Evolutionary conservation across 2,113 vertebrate genomes (phyloP).

Genomic region (Sebastes fasciatus): DNA sequence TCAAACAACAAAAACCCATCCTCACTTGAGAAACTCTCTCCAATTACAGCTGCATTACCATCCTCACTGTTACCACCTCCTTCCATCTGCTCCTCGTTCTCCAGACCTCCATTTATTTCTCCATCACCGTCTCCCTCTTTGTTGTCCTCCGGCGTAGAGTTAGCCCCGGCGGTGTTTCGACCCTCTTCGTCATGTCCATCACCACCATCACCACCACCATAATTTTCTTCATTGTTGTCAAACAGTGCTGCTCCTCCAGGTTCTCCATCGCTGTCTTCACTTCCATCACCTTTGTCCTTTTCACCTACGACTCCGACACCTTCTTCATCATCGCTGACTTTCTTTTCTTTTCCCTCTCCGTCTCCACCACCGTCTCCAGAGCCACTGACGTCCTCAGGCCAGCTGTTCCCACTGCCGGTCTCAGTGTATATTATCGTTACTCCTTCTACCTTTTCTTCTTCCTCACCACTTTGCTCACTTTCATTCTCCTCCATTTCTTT

Average conservation of each 20-base stretch:
- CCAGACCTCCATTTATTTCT: no score
- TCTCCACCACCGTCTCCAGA: conserved; percentile 47
- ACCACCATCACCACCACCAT: background rate
- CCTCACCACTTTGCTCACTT: conserved; percentile 13
- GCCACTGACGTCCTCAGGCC: conserved; percentile 48
- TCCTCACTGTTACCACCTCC: background rate
- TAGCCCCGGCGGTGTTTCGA: background rate
- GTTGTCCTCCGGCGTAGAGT: background rate
- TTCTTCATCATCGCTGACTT: background rate
- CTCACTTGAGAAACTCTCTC: conserved; percentile 6
- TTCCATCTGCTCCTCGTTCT: background rate
- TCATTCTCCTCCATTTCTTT: background rate
- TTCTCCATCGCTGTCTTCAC: background rate
- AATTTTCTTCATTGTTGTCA: conserved; percentile 6
- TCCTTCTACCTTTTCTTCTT: background rate
- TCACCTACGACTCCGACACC: background rate
- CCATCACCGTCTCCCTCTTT: background rate
- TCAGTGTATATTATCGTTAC: background rate
- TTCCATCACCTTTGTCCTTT: background rate
- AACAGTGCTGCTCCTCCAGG: background rate
- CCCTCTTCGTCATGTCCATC: background rate
- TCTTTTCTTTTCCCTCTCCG: background rate
- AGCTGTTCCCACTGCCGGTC: conserved; percentile 11
- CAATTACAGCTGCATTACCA: background rate
- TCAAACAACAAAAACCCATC: conserved; percentile 35